Base-by-base conservation (phyloP, 2,113 vertebrate genomes). In the Tachuris rubrigastra region DNA sequence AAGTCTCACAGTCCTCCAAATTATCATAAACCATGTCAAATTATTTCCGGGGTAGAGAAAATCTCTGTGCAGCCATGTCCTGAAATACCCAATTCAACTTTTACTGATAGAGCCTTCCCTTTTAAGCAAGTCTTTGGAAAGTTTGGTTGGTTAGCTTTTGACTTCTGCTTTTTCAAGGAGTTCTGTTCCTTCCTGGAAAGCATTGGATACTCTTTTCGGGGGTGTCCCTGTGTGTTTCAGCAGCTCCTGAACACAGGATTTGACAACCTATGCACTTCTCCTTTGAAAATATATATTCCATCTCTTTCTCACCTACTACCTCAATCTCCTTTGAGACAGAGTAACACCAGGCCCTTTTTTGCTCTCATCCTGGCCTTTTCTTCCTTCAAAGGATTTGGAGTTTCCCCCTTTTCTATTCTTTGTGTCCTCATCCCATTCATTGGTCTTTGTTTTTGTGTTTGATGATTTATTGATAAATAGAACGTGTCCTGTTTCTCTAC, bases 381-480 rank as follows among this genome's bases (percentile, higher is more conserved):
- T 92, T 91, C 89, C 79, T 96, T 95, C 90, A 95, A 85, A 94
- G 81, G 66, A 89, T 67, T 33, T 82, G 35, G 65, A 87, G 47
- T 87, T 94, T 69, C 27, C 47, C 46, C 18, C 14, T 39, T 94
- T 85, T 86, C 94, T 27, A 1, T 65, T 68, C 31, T 71, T 59
- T 87, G 56, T 75, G 85, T n/a, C 7, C 73, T 81, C 56, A 50
- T 81, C 44, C 20, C 41, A 15, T 81, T 86, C 80, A 18, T 3
- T 84, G 92, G 33, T 66, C 73, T 75, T 89, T 77, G 52, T 0
- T 76, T 91, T 39, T 72, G 56, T 89, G 65, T 95, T 88, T 96
- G 90, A 95, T 96, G 92, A 93, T 95, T 97, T 97, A 96, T 96
- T 96, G 92, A 97, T 96, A 90, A 73, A 72, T 14, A 78, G 68